Conservation (phyloP, 2,888 invertebrate genomes). For the Ophion costatus region DNA sequence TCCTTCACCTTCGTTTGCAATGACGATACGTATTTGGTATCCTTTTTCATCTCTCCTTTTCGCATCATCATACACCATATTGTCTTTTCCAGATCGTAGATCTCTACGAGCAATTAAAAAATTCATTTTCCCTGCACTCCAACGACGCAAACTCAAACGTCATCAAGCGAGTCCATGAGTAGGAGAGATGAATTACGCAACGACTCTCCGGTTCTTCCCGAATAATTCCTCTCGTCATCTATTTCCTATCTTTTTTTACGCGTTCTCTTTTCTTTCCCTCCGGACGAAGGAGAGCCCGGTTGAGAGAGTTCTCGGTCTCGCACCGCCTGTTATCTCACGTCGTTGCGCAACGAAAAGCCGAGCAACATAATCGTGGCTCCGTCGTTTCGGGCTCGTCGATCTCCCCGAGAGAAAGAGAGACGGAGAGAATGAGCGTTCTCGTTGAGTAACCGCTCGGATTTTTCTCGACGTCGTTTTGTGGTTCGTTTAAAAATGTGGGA, state of each 20-base stretch:
- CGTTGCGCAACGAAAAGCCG: conserved; percentile 55
- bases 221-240: conserved; percentile 11
- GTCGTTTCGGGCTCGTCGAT: conserved; percentile 33
- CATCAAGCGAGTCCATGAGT: not conserved
- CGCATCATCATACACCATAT: not conserved
- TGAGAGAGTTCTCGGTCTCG: conserved; percentile 31
- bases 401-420: conserved; percentile 25
- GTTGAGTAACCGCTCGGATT: conserved; percentile 69
- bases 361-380: conserved; percentile 40
- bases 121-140: not conserved
- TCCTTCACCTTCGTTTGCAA: not conserved
- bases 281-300: conserved; percentile 67
- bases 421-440: conserved; percentile 14
- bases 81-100: not conserved
- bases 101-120: not conserved
- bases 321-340: conserved; percentile 2
- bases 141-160: not conserved
- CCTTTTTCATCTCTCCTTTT: not conserved
- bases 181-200: not conserved
- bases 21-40: not conserved
- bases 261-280: conserved; percentile 18
- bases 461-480: conserved; percentile 30
- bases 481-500: conserved; percentile 76
- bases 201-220: not conserved
- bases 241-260: not conserved